Evolutionary conservation across 30 jellyfish, hydroid and myxozoan genomes (phyloP), one percentile per base, ranked within the genome.

Genomic region (Aurelia sp.): DNA sequence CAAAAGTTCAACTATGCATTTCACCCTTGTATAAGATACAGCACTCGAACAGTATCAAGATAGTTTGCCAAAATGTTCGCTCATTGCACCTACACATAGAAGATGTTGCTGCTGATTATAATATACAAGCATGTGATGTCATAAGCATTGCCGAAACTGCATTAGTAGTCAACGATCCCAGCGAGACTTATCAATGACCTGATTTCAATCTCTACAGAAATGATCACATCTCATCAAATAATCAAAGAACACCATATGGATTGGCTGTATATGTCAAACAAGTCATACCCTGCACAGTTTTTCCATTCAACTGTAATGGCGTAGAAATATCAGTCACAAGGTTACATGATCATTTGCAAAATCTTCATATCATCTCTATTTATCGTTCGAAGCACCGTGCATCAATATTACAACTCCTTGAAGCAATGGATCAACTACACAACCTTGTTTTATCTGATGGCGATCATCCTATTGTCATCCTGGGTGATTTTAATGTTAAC

Each of bases 401-500:
- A 63, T 12, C 74, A 19, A 19, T n/a, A 9, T 19, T 4, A 19
- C 74, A 63, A 13, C 30, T 44, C 21, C 24, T 53, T 11, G 44
- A 74, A 44, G 74, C 73, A 4, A 12, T 74, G 86, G 44, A 74
- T 18, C 5, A 44, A 13, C 5, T 74, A 13, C 55, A 44, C n/a
- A 15, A 35, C 81, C 24, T 27, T 8, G 58, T 63, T 60, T 19
- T 63, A 38, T 2, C 44, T 6, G 48, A 33, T 13, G 11, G 6
- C 33, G 44, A 40, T 9, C 19, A 63, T 8, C 70, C 71, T 1
- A 22, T 44, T 9, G 24, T 79, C 2, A 79, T 79, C 33, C 21
- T 63, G 18, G 90, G 90, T 44, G 90, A 79, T 35, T 79, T 79
- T 59, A 79, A 79, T 65, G 73, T 79, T 3, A 44, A 79, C 44